These are phyloP conservation scores for Malurus splendens DNA, from an alignment of 2,797 vertebrate species.

Conservation along the genomic window DNA sequence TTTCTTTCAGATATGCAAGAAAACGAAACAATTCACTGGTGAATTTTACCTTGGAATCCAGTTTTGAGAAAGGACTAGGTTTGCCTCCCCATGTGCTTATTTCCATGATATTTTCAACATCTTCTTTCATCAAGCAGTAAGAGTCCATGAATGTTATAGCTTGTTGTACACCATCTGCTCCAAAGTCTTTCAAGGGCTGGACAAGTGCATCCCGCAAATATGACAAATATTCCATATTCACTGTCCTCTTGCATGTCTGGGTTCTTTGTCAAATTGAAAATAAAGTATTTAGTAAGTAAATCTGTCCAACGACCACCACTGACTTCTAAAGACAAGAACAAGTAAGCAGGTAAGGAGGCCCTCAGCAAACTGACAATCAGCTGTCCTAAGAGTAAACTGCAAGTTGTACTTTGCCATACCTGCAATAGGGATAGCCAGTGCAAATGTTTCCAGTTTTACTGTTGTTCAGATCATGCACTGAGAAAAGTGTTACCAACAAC, in stretches of 20 bases:
- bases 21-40: background rate
- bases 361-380: background rate
- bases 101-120: constrained; percentile 96
- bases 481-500: background rate
- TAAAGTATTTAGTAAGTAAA: background rate
- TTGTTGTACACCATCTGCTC: constrained; percentile 80
- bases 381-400: background rate
- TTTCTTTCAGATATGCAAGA: background rate
- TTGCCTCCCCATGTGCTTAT: constrained; percentile 86
- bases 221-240: constrained; percentile 89
- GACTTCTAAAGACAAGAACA: background rate
- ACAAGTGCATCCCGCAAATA: constrained; percentile 82
- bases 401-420: background rate
- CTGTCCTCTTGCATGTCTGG: constrained; percentile 79
- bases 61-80: constrained; percentile 85
- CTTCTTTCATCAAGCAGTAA: constrained; percentile 90
- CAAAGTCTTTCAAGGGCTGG: constrained; percentile 75
- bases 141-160: constrained; percentile 86
- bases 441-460: background rate
- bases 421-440: rapidly evolving
- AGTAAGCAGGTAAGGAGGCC: background rate
- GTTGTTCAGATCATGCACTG: background rate
- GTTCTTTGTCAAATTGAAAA: constrained; percentile 74
- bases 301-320: background rate
- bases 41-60: constrained; percentile 89